Evolutionary conservation across 1,140 invertebrate genomes (phyloP), one percentile per base, ranked within the genome.

Genomic region (Aphis gossypii): DNA sequence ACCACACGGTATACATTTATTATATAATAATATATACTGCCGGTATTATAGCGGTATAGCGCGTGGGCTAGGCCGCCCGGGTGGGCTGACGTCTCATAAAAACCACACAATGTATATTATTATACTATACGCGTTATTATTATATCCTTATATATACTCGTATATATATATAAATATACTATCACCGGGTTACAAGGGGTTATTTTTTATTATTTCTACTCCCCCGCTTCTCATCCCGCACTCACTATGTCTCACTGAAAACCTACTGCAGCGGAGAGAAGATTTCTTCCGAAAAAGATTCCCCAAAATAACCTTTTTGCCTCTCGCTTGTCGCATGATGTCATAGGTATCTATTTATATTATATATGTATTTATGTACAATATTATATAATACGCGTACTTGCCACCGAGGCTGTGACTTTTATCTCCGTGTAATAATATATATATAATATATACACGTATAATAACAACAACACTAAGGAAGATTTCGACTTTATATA

Each of bases 31-130:
- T 76, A 76, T 76, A 76, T 76, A 76, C 60, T 30, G 9, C 9
- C 60, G n/a, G 60, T 18, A 76, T 76, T 76, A 76, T n/a, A n/a
- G n/a, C n/a, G 14, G 30, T n/a, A n/a, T 76, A 30, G 60, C 14
- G 60, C 60, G n/a, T n/a, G 14, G n/a, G 60, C 30, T 35, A n/a
- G 60, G 60, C 60, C 60, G 1, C n/a, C 30, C 60, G 60, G 60
- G 60, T 76, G 60, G n/a, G 60, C 60, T n/a, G 30, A 76, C 14
- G 60, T 76, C 60, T 76, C n/a, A 76, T 76, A 76, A 76, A 76
- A 76, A 76, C 60, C 60, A n/a, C 60, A 76, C 60, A 76, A n/a
- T 76, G 60, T 76, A 76, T 76, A 76, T 76, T 76, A 76, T 76
- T 68, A 68, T 68, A 68, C 18, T 76, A n/a, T 76, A 76, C 60